These are phyloP conservation scores for Pelecanoides urinatrix DNA, from an alignment of 2,113 vertebrate species.

Conservation along the genomic window DNA sequence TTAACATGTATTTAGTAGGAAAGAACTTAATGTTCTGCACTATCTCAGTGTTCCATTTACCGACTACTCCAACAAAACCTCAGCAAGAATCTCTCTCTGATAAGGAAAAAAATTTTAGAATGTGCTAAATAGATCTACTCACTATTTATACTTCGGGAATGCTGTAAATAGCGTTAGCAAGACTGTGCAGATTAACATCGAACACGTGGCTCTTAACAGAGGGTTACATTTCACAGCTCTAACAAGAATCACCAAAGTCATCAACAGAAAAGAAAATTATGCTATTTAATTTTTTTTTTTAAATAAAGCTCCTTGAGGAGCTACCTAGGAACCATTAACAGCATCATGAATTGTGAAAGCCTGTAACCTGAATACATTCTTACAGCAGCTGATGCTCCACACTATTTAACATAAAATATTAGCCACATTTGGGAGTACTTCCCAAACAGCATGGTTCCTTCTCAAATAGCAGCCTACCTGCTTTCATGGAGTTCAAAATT, in stretches of 20 bases:
- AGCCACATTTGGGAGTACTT: background rate
- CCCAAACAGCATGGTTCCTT: background rate
- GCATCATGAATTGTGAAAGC: background rate
- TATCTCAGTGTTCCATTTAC: background rate
- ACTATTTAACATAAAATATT: background rate
- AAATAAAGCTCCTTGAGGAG: background rate
- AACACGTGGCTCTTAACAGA: background rate
- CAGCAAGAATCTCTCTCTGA: background rate
- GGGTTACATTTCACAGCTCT: background rate
- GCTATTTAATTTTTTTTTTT: background rate
- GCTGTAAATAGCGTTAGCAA: background rate
- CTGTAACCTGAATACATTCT: background rate
- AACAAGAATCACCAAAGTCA: background rate
- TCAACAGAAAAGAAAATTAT: background rate
- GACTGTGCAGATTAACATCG: background rate
- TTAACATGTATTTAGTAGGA: background rate
- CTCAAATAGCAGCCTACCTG: background rate
- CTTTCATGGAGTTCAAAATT: background rate
- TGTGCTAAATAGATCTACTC: background rate
- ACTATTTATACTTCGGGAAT: background rate
- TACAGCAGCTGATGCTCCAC: background rate
- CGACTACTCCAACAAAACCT: background rate
- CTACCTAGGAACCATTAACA: background rate
- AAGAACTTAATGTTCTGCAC: background rate
- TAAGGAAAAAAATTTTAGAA: background rate